Base-by-base conservation (phyloP, 1,140 invertebrate species). In the Philopotamus ludificatus region DNA sequence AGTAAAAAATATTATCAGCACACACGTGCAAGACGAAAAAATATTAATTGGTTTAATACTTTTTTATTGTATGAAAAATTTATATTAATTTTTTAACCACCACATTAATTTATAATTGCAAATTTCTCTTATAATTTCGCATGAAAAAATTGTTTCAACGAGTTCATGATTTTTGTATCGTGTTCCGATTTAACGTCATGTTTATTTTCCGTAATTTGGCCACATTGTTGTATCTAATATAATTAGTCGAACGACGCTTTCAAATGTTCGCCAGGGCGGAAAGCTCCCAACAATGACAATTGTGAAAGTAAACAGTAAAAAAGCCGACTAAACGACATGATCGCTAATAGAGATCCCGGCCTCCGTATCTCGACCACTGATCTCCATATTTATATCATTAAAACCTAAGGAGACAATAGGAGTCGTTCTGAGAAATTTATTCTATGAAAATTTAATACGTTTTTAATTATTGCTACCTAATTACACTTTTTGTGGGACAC, bases 361-460 rank as follows among this genome's bases (percentile, higher is more conserved):
- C 20, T 45, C 26, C 50, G 51, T 63, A 63, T 63, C 61, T 63
- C 20, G 25, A 21, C 41, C 23, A 26, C 41, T 54, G 28, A 63
- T 63, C 61, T 54, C 18, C 28, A 51, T 51, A 42, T 63, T 54
- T 63, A 63, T 54, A 54, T 63, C 63, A 65, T 47, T 57, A 65
- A 20, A 16, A 34, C n/a, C n/a, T 23, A 23, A 7, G 42, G 28
- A 49, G 3, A 65, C 51, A 57, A 65, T 57, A 65, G 63, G 58
- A 58, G 25, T 58, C 63, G 54, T 65, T 65, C 53, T 49, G 42
- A 65, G 53, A 53, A 65, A 65, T 65, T 57, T 45, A 65, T 65
- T 65, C 42, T 65, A 55, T 65, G 63, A 65, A 65, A 65, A 34
- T 65, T 65, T 65, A 65, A 65, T 65, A 65, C 53, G 51, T 65